Evolutionary conservation across 2,888 invertebrate species (phyloP).

Genomic region (Cheilosia vernalis): DNA sequence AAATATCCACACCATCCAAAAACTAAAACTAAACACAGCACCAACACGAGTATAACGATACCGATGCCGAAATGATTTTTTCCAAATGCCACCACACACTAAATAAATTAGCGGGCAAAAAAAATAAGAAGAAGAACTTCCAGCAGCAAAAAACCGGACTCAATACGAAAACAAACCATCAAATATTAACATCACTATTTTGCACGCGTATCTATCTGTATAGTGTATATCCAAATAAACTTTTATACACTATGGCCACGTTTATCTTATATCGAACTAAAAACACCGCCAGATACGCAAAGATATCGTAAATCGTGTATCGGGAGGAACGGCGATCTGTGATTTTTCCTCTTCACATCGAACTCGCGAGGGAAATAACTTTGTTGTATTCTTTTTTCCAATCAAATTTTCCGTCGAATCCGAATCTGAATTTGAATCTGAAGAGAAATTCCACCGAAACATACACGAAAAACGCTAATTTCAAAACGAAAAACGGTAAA

Average conservation of each 20-base stretch:
- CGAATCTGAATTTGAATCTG: constrained; percentile 5
- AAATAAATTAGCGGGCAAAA: constrained; percentile 19
- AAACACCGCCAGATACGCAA: constrained; percentile 35
- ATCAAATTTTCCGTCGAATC: constrained; percentile 35
- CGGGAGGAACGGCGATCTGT: constrained; percentile 28
- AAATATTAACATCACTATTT: constrained; percentile 52
- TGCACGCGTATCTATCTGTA: constrained; percentile 32
- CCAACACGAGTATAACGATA: constrained; percentile 2
- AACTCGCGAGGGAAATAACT: constrained; percentile 42
- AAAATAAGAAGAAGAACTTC: not conserved
- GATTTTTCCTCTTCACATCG: constrained; percentile 39
- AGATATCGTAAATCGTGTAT: constrained; percentile 18
- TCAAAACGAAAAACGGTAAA: constrained; percentile 26
- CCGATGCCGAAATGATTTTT: constrained; percentile 12
- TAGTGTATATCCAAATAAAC: constrained; percentile 4
- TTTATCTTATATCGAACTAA: constrained; percentile 45
- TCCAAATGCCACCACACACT: constrained; percentile 47
- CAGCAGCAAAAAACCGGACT: constrained; percentile 16
- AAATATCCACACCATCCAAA: constrained; percentile 61
- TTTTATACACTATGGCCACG: constrained; percentile 19
- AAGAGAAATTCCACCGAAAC: constrained; percentile 49
- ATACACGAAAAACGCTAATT: constrained; percentile 51
- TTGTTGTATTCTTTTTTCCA: constrained; percentile 22
- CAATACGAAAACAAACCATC: constrained; percentile 32
- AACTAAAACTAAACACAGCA: constrained; percentile 51